These are phyloP conservation scores for Oreochromis niloticus DNA, from an alignment of 2,113 vertebrate species.

Conservation along the genomic window DNA sequence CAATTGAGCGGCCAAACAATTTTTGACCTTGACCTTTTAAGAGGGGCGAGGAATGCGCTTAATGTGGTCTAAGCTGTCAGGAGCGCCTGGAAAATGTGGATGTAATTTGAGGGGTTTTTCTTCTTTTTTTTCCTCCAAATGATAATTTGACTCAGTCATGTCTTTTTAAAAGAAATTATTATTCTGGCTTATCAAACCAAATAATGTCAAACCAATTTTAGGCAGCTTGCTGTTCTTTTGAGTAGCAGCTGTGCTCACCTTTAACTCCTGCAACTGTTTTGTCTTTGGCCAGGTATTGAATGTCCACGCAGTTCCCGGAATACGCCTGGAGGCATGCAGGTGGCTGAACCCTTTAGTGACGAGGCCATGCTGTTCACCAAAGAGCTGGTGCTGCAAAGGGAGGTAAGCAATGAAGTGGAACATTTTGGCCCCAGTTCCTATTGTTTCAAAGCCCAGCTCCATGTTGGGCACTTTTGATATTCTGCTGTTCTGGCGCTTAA, in stretches of 20 bases:
- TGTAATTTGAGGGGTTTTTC: background rate
- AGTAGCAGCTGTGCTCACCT: background rate
- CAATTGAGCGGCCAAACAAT: background rate
- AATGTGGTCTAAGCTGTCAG: background rate
- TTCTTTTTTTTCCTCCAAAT: background rate
- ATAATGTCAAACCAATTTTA: background rate
- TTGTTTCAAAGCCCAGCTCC: background rate
- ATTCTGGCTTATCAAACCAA: background rate
- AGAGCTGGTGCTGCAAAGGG: conserved; percentile 92
- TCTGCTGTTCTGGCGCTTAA: background rate
- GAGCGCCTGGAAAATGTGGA: background rate
- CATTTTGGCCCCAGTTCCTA: background rate
- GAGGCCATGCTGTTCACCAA: conserved; percentile 92
- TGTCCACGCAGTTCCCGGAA: conserved; percentile 91
- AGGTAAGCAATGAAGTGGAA: conserved; percentile 75
- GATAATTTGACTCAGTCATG: background rate
- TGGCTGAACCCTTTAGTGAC: conserved; percentile 94
- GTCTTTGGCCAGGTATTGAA: conserved; percentile 83
- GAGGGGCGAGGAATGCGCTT: background rate
- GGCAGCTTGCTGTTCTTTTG: background rate
- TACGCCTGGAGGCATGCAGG: conserved; percentile 79
- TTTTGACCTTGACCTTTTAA: background rate
- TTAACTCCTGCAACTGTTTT: background rate
- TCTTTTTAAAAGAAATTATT: background rate
- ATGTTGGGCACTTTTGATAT: background rate